Evolutionary conservation across 1,140 invertebrate species (phyloP).

Genomic region (Capitella teleta): DNA sequence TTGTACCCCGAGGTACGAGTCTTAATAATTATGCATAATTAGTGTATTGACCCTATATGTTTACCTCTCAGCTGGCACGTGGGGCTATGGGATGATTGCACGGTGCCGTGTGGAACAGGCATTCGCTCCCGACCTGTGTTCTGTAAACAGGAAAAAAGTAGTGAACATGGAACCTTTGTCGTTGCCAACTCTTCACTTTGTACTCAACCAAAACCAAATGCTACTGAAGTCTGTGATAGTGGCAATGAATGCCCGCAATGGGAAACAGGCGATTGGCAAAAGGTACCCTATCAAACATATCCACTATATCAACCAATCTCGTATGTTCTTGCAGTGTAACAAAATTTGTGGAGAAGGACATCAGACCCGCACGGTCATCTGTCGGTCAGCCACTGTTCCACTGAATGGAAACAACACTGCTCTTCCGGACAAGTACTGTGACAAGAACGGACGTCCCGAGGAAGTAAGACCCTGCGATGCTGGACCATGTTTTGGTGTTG

Average conservation of each 20-base stretch:
- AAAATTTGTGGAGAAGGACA: constrained; percentile 6
- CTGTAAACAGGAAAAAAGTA: constrained; percentile 66
- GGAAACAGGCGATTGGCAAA: constrained; percentile 73
- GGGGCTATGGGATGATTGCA: constrained; percentile 72
- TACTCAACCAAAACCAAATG: constrained; percentile 11
- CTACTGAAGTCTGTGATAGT: constrained; percentile 44
- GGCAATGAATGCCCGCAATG: constrained; percentile 67
- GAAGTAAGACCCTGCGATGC: constrained; percentile 39
- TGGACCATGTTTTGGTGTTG: constrained; percentile 77
- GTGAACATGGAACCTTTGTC: constrained; percentile 51
- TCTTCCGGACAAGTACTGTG: constrained; percentile 1
- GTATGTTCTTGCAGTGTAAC: constrained; percentile 3
- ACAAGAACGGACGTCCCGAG: background rate
- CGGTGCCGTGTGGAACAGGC: constrained; percentile 60
- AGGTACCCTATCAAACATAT: constrained; percentile 49
- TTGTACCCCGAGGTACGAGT: no score
- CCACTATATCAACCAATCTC: background rate
- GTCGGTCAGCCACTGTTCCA: background rate
- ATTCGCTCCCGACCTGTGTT: constrained; percentile 52
- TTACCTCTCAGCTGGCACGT: constrained; percentile 54
- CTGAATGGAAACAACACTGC: background rate
- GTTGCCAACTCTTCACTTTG: constrained; percentile 68
- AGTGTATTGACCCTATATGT: background rate
- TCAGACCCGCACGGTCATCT: constrained; percentile 6
- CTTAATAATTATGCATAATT: no score